phyloP scores from a whole-genome alignment of 2,797 vertebrate species.

The Capromys pilorides region DNA sequence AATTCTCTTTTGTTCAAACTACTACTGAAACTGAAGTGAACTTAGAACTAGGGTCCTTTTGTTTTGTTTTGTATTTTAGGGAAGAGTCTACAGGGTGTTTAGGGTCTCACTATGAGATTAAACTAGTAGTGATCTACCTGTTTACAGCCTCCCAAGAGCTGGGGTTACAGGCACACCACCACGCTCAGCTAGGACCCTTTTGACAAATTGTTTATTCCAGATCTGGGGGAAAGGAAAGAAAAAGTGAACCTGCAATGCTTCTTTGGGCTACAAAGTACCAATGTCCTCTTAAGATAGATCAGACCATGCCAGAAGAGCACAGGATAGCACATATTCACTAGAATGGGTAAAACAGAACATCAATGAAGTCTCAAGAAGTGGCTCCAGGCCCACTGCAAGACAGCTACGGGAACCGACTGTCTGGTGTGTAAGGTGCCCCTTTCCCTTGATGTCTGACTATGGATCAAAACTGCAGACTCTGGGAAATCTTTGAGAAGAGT shows the following conservation, averaged over 20 bases:
- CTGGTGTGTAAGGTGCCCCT: neutral
- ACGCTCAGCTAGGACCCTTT: neutral
- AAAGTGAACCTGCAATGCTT: neutral
- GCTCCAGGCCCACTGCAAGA: neutral
- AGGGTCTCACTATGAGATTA: too few species aligned
- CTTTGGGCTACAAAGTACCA: neutral
- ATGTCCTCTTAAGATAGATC: neutral
- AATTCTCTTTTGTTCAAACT: neutral
- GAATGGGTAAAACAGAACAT: neutral
- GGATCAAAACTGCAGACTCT: neutral
- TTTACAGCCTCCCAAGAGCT: too few species aligned
- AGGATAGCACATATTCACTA: neutral
- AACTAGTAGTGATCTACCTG: too few species aligned
- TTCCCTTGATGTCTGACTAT: neutral
- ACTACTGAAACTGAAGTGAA: neutral
- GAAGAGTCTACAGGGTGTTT: too few species aligned
- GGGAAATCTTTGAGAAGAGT: neutral
- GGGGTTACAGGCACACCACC: too few species aligned
- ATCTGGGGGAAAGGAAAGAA: neutral
- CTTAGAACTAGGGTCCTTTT: neutral
- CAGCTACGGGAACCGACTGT: neutral
- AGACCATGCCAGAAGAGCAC: neutral
- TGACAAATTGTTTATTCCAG: neutral
- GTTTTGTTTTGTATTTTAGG: too few species aligned
- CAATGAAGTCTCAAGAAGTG: neutral